Evolutionary conservation across 2,888 invertebrate genomes (phyloP).

Genomic region (Netelia melanura): DNA sequence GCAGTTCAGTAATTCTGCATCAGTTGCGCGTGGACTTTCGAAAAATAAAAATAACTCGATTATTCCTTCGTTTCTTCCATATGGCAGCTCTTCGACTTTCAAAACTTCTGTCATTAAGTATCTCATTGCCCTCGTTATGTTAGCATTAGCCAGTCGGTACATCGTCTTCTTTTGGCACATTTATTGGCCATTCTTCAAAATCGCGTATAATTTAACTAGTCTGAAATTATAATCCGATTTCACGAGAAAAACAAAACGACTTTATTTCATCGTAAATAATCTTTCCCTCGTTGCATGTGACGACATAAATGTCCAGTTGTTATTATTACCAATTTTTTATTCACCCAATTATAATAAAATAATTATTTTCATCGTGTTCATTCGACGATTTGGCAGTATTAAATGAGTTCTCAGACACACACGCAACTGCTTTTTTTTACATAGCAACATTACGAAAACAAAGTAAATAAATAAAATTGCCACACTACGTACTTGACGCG

Average conservation of each 20-base stretch:
- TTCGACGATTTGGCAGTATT: too few relatives aligned
- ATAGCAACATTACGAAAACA: too few relatives aligned
- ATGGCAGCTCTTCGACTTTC: neutral
- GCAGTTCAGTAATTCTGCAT: neutral
- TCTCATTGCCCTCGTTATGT: constrained; percentile 53
- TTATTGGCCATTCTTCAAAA: constrained; percentile 47
- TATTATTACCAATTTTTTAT: too few relatives aligned
- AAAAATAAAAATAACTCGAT: constrained; percentile 64
- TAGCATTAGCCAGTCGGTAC: constrained; percentile 52
- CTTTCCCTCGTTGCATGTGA: too few relatives aligned
- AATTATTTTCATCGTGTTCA: too few relatives aligned
- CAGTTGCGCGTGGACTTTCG: constrained; percentile 39
- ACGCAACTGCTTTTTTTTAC: too few relatives aligned
- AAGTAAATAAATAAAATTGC: too few relatives aligned
- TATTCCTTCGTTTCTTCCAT: constrained; percentile 50
- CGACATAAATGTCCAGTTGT: too few relatives aligned
- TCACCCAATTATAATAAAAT: too few relatives aligned
- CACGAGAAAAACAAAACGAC: neutral
- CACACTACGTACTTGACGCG: neutral
- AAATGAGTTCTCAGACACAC: too few relatives aligned
- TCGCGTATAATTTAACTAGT: constrained; percentile 11
- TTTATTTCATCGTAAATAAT: too few relatives aligned
- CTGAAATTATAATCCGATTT: neutral
- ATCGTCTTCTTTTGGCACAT: constrained; percentile 64
- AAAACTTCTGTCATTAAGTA: neutral